Base-by-base conservation (phyloP, 2,113 vertebrate species). In the Caracal caracal region DNA sequence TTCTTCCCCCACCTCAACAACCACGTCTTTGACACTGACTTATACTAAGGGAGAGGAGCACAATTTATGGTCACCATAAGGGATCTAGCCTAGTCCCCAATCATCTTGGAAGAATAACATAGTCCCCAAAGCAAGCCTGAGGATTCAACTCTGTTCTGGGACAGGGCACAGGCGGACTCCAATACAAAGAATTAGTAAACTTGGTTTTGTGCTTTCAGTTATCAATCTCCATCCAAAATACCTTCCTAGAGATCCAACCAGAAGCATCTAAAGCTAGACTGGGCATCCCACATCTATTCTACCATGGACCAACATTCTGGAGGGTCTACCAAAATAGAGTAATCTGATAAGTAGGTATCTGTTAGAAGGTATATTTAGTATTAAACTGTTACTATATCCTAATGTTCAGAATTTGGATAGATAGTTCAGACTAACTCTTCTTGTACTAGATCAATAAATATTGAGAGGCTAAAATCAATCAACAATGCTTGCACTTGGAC, bases 381-480 rank as follows among this genome's bases (percentile, higher is more conserved):
- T 75, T 80, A 78, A 84, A 79, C 35, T 70, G 33, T 65, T 40
- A 82, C 15, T 28, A 16, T 81, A 47, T 59, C 80, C 79, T 68
- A 84, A 59, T 80, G 33, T n/a, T 92, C 71, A 78, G 37, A 30
- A 92, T 49, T 81, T 92, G 88, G 43, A 43, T 43, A 43, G 43
- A 43, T 43, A 43, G 43, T 43, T 43, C 19, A 66, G 28, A 35
- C 66, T 93, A 87, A 90, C 65, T 70, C 19, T 80, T 75, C 33
- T 76, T 90, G 30, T 66, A 76, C 8, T 40, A 37, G 11, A 83
- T 78, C 51, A 92, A 93, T 40, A 83, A 75, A 96, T 80, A 82
- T 53, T 70, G 70, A 88, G 53, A 19, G 47, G 6, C 28, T 68
- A 61, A 91, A 95, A 78, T 95, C 51, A 94, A 96, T 92, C 37